Evolutionary conservation across 2,888 invertebrate genomes (phyloP), one percentile per base, ranked within the genome.

Genomic region (Scaeva pyrastri): DNA sequence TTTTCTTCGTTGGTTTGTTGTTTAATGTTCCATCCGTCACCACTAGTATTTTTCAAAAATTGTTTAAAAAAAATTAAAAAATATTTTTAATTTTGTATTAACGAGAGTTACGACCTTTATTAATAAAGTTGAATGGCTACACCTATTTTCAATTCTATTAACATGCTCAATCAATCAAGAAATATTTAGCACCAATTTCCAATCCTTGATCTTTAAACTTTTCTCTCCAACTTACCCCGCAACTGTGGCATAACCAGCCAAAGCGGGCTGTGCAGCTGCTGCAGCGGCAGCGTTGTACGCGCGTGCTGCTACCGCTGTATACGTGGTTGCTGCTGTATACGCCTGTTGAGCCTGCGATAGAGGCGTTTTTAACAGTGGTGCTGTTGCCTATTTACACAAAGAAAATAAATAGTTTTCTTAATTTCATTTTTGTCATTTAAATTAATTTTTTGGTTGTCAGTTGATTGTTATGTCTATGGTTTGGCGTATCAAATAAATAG

Each of bases 301-400:
- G 89, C 97, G 94, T 88, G 96, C 96, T 88, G 97, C 97, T 43
- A 97, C 97, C 87, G 97, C 96, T 91, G 97, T 96, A 93, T 97
- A 97, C 88, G 96, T 96, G 76, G 97, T 97, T 89, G 97, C 97
- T 88, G 97, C 97, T 91, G 97, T 97, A 91, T 97, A 97, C 90
- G 96, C 96, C 94, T 97, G 97, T 94, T 97, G 97, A 92, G 97
- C 96, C 93, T 92, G 91, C 88, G 92, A 96, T 93, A 96, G 94
- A 92, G 96, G 97, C 88, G 96, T 96, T 94, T 97, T 97, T 93
- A 97, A 93, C 93, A 97, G 94, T 79, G 97, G 97, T 89, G 95
- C 94, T 88, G 96, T 95, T 89, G 96, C 96, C 90, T 96, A 90
- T 90, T 56, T 68, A 70, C 12, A 80, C 64, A 79, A 87, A 83